phyloP scores from a whole-genome alignment of 2,888 invertebrate genomes.

The Nymphalis urticae region DNA sequence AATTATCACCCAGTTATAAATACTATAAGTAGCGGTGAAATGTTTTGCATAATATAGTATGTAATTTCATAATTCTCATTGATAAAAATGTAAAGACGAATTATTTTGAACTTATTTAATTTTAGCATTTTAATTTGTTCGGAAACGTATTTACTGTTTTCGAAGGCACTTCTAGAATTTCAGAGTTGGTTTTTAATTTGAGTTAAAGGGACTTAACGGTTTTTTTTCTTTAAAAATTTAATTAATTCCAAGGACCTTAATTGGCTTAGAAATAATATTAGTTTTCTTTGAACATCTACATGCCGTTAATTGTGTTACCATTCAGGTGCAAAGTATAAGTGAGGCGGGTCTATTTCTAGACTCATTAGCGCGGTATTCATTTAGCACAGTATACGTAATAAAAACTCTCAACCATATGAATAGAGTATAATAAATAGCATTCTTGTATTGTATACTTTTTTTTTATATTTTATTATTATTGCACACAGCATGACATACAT shows the following conservation, averaged over 20 bases:
- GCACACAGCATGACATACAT: too few species aligned
- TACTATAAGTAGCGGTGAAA: neutral
- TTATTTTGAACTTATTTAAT: neutral
- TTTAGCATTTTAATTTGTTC: neutral
- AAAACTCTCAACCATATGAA: neutral
- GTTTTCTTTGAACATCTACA: neutral
- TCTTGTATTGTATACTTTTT: neutral
- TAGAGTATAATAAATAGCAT: neutral
- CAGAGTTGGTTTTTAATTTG: neutral
- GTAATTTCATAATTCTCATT: neutral
- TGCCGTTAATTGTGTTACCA: neutral
- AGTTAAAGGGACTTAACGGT: neutral
- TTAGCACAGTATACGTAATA: neutral
- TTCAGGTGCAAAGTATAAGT: neutral
- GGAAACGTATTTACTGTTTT: neutral
- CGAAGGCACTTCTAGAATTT: neutral
- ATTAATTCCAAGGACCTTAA: too few species aligned
- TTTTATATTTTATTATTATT: too few species aligned
- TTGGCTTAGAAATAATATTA: neutral
- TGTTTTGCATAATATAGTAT: neutral
- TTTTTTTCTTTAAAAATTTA: too few species aligned
- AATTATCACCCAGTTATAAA: too few species aligned
- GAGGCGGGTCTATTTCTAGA: slow-evolving; percentile 4
- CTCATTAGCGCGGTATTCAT: slow-evolving; percentile 2
- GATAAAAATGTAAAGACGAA: neutral